Conservation (phyloP, 2,888 invertebrate species). For the Caenorhabditis sp. region DNA sequence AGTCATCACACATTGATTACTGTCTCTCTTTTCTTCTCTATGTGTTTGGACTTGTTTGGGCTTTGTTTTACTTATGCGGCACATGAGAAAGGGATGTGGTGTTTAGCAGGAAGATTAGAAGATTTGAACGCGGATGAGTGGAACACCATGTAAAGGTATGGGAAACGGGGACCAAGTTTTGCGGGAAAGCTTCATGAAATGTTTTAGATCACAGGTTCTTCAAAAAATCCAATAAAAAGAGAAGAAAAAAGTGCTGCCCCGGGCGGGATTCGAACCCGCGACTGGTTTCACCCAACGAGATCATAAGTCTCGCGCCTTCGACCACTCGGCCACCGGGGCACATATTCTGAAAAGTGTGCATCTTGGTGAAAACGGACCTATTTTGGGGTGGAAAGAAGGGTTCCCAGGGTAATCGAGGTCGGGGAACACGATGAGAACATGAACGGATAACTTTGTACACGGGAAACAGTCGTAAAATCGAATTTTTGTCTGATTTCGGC, state of each 20-base stretch:
- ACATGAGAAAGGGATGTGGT: conserved; percentile 39
- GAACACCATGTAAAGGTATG: not conserved
- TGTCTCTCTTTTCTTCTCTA: no score
- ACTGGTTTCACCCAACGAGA: conserved; percentile 54
- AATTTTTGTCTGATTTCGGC: no score
- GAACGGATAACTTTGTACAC: no score
- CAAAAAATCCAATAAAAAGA: not conserved
- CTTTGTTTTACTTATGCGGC: conserved; percentile 34
- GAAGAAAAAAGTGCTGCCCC: conserved; percentile 33
- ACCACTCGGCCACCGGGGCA: conserved; percentile 62
- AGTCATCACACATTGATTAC: conserved; percentile 51
- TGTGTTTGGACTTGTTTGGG: conserved; percentile 36
- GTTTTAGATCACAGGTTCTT: no score
- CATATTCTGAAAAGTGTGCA: conserved; percentile 43
- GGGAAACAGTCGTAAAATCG: no score
- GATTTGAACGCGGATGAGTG: conserved; percentile 7
- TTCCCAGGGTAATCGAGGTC: not conserved
- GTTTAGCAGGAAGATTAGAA: conserved; percentile 35
- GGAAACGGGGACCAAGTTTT: conserved; percentile 1
- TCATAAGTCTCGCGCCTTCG: conserved; percentile 62
- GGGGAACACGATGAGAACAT: not conserved
- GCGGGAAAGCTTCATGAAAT: not conserved
- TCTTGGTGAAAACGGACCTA: not conserved
- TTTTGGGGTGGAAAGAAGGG: not conserved
- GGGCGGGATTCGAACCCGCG: conserved; percentile 65